Conservation (phyloP, 2,113 vertebrate genomes). For the Platichthys flesus region DNA sequence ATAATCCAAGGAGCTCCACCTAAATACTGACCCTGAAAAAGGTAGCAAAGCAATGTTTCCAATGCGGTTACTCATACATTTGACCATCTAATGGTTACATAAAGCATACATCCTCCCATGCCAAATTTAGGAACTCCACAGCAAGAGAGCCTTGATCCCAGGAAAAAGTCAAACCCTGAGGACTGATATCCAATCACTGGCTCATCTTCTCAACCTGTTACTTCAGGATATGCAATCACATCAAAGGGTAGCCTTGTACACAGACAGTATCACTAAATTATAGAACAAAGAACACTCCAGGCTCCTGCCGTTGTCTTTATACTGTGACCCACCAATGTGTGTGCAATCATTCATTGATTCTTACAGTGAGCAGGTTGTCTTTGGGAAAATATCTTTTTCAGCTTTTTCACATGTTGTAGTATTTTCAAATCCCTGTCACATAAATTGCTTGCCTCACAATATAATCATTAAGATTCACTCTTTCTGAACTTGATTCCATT, state of each 20-base stretch:
- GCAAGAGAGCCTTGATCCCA: conserved; percentile 29
- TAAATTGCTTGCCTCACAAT: too few species aligned
- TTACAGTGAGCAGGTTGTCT: background rate
- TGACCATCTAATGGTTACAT: conserved; percentile 18
- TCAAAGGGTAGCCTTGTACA: conserved; percentile 51
- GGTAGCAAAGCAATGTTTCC: background rate
- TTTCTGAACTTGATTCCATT: too few species aligned
- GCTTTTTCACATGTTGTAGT: background rate
- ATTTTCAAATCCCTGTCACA: background rate
- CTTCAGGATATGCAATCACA: conserved; percentile 32
- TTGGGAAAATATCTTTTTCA: background rate
- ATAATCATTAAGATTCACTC: too few species aligned
- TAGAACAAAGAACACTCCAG: conserved; percentile 45
- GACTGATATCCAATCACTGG: conserved; percentile 18
- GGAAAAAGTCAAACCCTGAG: conserved; percentile 21
- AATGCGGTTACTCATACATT: background rate
- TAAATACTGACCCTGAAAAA: background rate
- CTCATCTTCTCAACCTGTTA: conserved; percentile 24
- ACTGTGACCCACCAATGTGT: conserved; percentile 15
- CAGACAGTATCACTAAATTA: conserved; percentile 45
- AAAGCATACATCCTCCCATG: conserved; percentile 38
- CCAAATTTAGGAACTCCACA: conserved; percentile 12
- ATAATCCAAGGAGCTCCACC: background rate
- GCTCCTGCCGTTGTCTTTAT: conserved; percentile 40
- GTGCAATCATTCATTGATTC: background rate